Evolutionary conservation across 2,888 invertebrate species (phyloP).

Genomic region (Phaonia tiefii): DNA sequence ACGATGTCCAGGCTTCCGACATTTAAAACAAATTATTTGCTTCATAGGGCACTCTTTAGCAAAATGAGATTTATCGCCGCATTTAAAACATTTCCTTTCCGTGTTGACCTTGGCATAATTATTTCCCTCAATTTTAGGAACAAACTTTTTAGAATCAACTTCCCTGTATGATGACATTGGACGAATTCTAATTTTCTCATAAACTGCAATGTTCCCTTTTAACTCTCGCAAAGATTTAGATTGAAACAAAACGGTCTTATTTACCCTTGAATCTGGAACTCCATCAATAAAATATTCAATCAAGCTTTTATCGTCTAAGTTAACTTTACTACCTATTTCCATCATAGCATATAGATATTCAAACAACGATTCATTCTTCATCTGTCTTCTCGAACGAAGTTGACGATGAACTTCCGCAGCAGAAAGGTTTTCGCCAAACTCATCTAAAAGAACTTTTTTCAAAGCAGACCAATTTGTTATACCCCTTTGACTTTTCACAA

Average conservation of each 20-base stretch:
- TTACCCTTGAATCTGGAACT: too few species aligned
- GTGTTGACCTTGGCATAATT: not conserved
- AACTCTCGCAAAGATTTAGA: slow-evolving; percentile 26
- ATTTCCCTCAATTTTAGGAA: not conserved
- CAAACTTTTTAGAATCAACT: not conserved
- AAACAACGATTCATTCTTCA: slow-evolving; percentile 25
- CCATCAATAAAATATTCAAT: slow-evolving; percentile 56
- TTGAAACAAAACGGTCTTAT: slow-evolving; percentile 50
- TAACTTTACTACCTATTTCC: slow-evolving; percentile 52
- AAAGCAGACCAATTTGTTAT: slow-evolving; percentile 51
- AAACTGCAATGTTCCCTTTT: slow-evolving; percentile 44
- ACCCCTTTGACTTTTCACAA: slow-evolving; percentile 55
- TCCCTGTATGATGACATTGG: too few species aligned
- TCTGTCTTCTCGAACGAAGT: slow-evolving; percentile 30
- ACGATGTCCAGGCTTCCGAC: not conserved
- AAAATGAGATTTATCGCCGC: slow-evolving; percentile 10
- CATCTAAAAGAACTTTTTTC: slow-evolving; percentile 41
- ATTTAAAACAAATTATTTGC: not conserved
- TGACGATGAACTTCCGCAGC: slow-evolving; percentile 52
- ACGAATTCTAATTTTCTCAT: slow-evolving; percentile 43
- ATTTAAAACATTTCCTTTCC: not conserved
- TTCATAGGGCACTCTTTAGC: not conserved
- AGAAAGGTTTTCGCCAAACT: slow-evolving; percentile 42
- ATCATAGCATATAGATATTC: slow-evolving; percentile 59
- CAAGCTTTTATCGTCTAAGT: slow-evolving; percentile 28